A percentile compares a stretch with the other conserved stretches of the same genome.
phyloP scores from a whole-genome alignment of 2,797 vertebrate genomes.

The Hydrophis major region DNA sequence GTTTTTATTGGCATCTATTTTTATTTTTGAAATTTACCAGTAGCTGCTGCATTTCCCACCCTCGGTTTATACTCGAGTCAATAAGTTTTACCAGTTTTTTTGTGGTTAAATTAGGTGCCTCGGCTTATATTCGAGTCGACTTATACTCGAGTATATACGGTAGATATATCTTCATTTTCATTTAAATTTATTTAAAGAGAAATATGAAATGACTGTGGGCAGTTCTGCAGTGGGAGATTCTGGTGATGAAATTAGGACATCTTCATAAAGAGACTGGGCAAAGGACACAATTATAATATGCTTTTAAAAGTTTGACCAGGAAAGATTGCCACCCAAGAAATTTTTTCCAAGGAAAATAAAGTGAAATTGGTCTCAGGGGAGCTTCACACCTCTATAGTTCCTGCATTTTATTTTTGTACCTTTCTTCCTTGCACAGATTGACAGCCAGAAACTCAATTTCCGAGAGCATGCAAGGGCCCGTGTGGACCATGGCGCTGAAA shows the following conservation, averaged over 20 bases:
- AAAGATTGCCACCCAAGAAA: not conserved
- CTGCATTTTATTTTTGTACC: slow-evolving; percentile 7
- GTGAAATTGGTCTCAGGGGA: not conserved
- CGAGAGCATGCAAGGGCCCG: slow-evolving; percentile 90
- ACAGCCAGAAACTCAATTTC: slow-evolving; percentile 92
- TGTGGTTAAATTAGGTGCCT: no score
- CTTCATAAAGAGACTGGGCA: not conserved
- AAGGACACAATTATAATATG: not conserved
- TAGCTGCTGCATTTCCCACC: no score
- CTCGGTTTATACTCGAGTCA: no score
- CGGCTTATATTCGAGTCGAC: no score
- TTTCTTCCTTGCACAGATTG: slow-evolving; percentile 81
- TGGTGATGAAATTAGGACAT: not conserved
- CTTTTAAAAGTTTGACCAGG: not conserved
- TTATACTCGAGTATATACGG: no score
- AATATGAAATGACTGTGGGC: not conserved
- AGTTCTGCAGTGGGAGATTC: not conserved
- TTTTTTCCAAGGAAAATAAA: not conserved
- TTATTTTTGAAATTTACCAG: no score
- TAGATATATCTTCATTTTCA: not conserved
- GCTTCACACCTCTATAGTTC: not conserved
- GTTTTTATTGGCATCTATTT: no score
- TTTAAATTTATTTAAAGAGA: not conserved
- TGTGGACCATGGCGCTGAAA: slow-evolving; percentile 93
- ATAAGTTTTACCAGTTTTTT: no score